Base-by-base conservation (phyloP, 1,140 invertebrate species). In the Physella acuta region DNA sequence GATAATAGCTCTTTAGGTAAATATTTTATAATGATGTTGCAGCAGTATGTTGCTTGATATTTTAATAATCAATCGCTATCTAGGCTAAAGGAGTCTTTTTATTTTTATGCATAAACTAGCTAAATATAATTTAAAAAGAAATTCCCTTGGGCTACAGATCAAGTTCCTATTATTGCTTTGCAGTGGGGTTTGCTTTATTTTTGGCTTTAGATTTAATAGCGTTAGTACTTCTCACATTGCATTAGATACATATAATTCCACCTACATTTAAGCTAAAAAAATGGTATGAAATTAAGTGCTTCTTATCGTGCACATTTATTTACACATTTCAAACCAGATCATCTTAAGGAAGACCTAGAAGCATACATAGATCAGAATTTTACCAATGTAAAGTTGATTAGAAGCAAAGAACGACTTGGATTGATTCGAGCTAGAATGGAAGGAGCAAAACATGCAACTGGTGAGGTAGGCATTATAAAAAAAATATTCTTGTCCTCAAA, bases 391-490 rank as follows among this genome's bases (percentile, higher is more conserved):
- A 90, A 90, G 67, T 85, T 96, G 31, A 85, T 90, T 49, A 90
- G 90, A 78, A 94, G 93, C 14, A 86, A 88, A 17, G 87, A 87
- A 79, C 87, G 95, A 61, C 91, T 95, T 85, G 97, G 97, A 17
- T 86, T 99, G 3, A 98, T 99, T 71, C 87, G 95, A 70, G 94
- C 96, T 4, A 88, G 96, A 79, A 89, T 97, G 49, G 92, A 91
- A 85, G 96, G 95, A 0, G 91, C 94, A 20, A 89, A 88, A 30
- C 89, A 90, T 82, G 91, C 92, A 51, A 88, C 87, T 52, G 93
- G 72, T 30, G 53, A 73, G 30, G 72, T 73, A 26, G 24, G 69
- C 28, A 1, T 44, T 63, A 14, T 39, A 24, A 16, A 55, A n/a
- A 28, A 5, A n/a, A n/a, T n/a, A n/a, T n/a, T n/a, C n/a, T n/a